Evolutionary conservation across 2,888 invertebrate species (phyloP), one percentile per base, ranked within the genome.

Genomic region (Scelioninae gen. 2): DNA sequence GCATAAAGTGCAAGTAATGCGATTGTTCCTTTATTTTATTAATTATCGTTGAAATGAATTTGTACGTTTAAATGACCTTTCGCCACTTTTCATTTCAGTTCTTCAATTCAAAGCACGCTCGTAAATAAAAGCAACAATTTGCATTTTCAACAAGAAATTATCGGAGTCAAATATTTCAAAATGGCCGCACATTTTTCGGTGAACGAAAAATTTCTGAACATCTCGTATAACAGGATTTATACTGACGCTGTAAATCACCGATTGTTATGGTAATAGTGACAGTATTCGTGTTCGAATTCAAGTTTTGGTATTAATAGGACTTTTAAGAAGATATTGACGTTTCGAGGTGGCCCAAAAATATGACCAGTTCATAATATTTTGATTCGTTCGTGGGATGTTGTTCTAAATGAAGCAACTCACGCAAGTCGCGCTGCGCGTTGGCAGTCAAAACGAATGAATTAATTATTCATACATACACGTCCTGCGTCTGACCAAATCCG

Each of bases 401-500:
- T 18, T 53, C 31, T 67, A 61, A 65, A 41, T 64, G 37, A 73
- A 71, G 46, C 43, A 39, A 41, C 41, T 52, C 46, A 64, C 50
- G 73, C 48, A 57, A 74, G 73, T 74, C 65, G 43, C 68, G 43
- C 31, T 73, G 55, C 58, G 60, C 60, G 70, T 55, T 76, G 53
- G 57, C 53, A 70, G 68, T 65, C 75, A 78, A 80, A 80, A 81
- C 78, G 78, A 78, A 79, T 75, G 77, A 79, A 83, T 77, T 76
- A 79, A 84, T 84, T 83, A 83, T 83, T 84, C 84, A 84, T 84
- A 83, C 84, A 84, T 83, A 79, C 81, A 79, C 79, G 80, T 79
- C 82, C 81, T 73, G 76, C 78, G 81, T 79, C 81, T 80, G 78
- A 78, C 75, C 75, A 73, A 79, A 79, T 76, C 76, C 78, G 72